Evolutionary conservation across 2,113 vertebrate genomes (phyloP), one percentile per base, ranked within the genome.

Genomic region (Aix galericulata): DNA sequence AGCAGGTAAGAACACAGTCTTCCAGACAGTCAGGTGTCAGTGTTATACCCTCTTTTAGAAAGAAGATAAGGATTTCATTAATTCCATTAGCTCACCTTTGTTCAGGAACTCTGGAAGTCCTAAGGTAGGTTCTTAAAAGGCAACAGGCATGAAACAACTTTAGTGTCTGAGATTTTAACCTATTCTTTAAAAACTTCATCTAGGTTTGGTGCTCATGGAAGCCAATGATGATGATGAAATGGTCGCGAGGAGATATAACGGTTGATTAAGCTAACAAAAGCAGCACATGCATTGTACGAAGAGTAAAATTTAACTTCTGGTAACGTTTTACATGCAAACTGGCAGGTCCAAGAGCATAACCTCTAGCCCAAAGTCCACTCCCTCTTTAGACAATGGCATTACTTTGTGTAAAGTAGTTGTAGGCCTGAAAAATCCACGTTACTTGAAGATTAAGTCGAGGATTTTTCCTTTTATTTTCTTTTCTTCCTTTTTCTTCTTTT

Each of bases 1-100:
- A 99, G 97, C 98, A 99, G 7, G 97, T 99, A 4, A 99, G 98
- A 62, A 98, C 74, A 88, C 98, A 99, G 12, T 99, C 97, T 97
- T 99, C 98, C 94, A 99, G 97, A 66, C 99, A 99, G 67, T 98
- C 97, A 11, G 98, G 97, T 67, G 68, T 97, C 97, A 99, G 55
- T 1, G 91, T 94, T 26, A 98, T 80, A 11, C 99, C 99, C n/a
- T 96, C 99, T 99, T 55, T 85, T 26, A 83, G 73, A 71, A 44
- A 93, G 48, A 74, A 55, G n/a, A 96, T 9, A 82, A 63, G 42
- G 31, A 58, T 81, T 86, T 82, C 38, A 52, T 38, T 53, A 80
- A 64, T 31, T n/a, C 40, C 48, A n/a, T 88, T 60, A 78, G 60
- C n/a, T 73, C 48, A 42, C 5, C 20, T 12, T 50, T 0, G 0